phyloP scores from a whole-genome alignment of 1,140 invertebrate species.

The Helicoverpa armigera region DNA sequence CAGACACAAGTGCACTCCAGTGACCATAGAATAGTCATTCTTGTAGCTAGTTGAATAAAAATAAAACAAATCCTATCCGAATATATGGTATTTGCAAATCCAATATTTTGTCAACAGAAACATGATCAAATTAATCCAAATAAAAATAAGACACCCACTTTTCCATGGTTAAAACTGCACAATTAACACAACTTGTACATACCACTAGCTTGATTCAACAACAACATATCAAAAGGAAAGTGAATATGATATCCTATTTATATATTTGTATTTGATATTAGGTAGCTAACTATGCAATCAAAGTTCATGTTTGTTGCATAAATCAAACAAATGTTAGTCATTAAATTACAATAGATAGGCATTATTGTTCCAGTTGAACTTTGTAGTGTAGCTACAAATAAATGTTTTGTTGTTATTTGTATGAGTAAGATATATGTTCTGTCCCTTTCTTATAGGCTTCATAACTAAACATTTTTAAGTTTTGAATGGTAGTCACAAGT shows the following conservation, averaged over 20 bases:
- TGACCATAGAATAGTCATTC: background rate
- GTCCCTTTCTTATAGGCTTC: no score
- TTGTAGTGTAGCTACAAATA: background rate
- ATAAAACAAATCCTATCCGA: no score
- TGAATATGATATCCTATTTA: slow-evolving; percentile 21
- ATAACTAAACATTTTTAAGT: no score
- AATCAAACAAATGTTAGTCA: slow-evolving; percentile 11
- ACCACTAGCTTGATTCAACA: background rate
- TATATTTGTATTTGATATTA: slow-evolving; percentile 29
- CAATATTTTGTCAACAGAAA: background rate
- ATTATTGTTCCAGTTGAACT: slow-evolving; percentile 18
- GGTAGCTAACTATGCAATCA: background rate
- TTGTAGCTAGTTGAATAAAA: background rate
- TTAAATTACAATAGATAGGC: background rate
- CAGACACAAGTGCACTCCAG: no score
- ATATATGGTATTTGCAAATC: no score
- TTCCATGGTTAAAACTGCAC: background rate
- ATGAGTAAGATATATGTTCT: no score
- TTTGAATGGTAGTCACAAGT: no score
- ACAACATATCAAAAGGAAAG: background rate
- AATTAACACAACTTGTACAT: background rate
- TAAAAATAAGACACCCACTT: background rate
- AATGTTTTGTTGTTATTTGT: background rate
- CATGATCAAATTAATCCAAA: background rate
- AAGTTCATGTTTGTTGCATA: slow-evolving; percentile 23